Evolutionary conservation across 2,888 invertebrate species (phyloP), one percentile per base, ranked within the genome.

Genomic region (Eristalis intricaria): DNA sequence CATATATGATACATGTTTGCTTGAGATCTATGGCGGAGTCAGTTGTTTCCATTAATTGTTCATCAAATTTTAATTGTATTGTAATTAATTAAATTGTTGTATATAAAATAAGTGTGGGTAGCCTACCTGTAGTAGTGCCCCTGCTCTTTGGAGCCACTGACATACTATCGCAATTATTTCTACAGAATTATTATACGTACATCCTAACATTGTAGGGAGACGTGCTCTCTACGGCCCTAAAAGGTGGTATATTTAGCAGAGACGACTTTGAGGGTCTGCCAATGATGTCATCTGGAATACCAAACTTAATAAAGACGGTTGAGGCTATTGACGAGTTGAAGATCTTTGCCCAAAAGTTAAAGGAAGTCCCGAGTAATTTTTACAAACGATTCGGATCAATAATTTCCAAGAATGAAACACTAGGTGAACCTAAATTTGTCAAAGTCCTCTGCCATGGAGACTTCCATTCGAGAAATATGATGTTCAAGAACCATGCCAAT

Each of bases 361-460:
- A 35, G 5, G 2, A 19, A 32, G 29, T 63, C 4, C 29, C 23
- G 3, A 63, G n/a, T 2, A 32, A n/a, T 10, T 29, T 63, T 15
- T 26, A 32, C 26, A 63, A 63, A n/a, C 29, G n/a, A 10, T 64
- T 4, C 8, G 7, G n/a, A 19, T 35, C 35, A 11, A 8, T n/a
- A n/a, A 26, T n/a, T 35, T 15, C 35, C 2, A 15, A 19, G 0
- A 35, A n/a, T 10, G 19, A 35, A 15, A 26, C 26, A 19, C 64
- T 5, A 35, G 2, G 5, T 0, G 19, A 35, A 10, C 8, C n/a
- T 22, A 19, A n/a, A n/a, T 43, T 43, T 43, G 43, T 88, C 38
- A 89, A 89, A 19, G 90, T 90, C 0, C 88, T 91, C 2, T 89
- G 89, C 65, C 91, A 91, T 68, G 91, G 91, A 0, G 91, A 91